phyloP scores from a whole-genome alignment of 2,113 vertebrate species.

The Nothoprocta pentlandii region DNA sequence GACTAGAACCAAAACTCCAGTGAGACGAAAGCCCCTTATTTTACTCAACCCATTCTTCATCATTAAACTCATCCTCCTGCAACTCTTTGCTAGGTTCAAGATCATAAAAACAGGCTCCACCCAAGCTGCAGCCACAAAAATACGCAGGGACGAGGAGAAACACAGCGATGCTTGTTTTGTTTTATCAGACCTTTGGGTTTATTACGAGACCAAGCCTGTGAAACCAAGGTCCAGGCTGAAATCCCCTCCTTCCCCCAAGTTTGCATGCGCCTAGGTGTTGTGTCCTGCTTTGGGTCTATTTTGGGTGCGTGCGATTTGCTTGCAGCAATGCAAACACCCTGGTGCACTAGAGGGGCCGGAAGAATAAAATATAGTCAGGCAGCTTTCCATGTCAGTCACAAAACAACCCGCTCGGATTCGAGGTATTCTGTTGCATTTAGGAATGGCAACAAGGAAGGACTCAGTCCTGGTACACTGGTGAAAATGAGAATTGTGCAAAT shows the following conservation, averaged over 20 bases:
- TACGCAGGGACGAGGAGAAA: background rate
- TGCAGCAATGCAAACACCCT: background rate
- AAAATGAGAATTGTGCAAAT: background rate
- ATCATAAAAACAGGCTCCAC: background rate
- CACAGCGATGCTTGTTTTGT: accelerated
- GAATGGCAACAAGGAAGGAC: background rate
- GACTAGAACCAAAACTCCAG: background rate
- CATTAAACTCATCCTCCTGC: background rate
- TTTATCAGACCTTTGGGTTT: background rate
- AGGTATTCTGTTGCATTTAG: background rate
- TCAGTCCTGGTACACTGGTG: background rate
- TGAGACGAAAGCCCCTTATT: accelerated
- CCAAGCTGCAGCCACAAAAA: background rate
- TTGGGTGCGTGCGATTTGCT: background rate
- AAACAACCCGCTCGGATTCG: background rate
- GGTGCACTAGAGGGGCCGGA: accelerated
- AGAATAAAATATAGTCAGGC: background rate
- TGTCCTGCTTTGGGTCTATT: background rate
- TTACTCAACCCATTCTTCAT: background rate
- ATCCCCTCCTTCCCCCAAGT: background rate
- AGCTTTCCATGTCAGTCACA: background rate
- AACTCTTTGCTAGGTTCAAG: background rate
- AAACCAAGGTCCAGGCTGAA: background rate
- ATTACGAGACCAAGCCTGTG: background rate
- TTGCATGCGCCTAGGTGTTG: background rate